Conservation (phyloP, 2,888 invertebrate species). For the Amphiduros pacificus region DNA sequence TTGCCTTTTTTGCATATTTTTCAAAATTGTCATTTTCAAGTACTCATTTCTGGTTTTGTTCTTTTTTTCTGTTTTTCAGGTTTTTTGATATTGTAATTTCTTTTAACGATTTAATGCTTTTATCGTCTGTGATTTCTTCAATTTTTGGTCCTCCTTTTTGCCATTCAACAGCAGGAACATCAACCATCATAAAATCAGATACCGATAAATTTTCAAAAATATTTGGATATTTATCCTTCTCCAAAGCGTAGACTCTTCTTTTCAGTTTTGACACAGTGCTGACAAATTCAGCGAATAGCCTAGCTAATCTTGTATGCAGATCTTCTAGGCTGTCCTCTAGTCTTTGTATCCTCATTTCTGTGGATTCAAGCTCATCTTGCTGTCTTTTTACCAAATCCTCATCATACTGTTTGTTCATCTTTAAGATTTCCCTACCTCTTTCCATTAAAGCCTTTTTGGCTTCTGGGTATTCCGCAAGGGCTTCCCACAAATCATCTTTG, state of each 20-base stretch:
- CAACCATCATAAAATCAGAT: no score
- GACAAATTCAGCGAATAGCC: conserved; percentile 80
- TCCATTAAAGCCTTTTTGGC: conserved; percentile 59
- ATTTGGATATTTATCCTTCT: no score
- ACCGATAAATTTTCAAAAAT: no score
- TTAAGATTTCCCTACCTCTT: conserved; percentile 63
- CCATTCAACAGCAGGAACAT: no score
- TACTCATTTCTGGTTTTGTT: no score
- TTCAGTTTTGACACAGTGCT: conserved; percentile 83
- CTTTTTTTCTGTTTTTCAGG: no score
- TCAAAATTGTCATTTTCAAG: no score
- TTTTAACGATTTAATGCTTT: no score
- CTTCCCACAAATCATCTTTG: conserved; percentile 85
- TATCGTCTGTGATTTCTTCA: no score
- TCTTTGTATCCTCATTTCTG: conserved; percentile 78
- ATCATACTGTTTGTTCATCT: conserved; percentile 60
- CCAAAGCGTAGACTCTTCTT: conserved; percentile 68
- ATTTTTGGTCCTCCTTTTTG: no score
- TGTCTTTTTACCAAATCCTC: conserved; percentile 58
- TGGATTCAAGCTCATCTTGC: conserved; percentile 62
- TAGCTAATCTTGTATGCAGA: conserved; percentile 77
- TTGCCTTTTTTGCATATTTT: no score
- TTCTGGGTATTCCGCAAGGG: conserved; percentile 66
- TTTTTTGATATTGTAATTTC: no score
- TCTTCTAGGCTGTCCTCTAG: conserved; percentile 75